Evolutionary conservation across 2,113 vertebrate genomes (phyloP).

Genomic region (Numenius arquata): DNA sequence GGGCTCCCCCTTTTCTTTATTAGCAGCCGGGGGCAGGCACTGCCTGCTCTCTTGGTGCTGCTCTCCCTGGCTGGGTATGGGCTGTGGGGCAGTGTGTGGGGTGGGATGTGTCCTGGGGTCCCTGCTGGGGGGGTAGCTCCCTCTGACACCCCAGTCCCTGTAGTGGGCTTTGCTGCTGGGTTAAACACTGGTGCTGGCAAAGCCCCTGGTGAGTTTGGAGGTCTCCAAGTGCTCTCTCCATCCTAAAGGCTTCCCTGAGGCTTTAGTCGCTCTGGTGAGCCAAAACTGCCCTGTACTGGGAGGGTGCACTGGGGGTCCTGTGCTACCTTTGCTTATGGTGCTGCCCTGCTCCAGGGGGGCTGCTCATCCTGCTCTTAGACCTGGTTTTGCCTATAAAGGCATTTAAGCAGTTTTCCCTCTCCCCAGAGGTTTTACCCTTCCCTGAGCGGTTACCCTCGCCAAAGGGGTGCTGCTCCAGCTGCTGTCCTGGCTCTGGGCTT

Average conservation of each 20-base stretch:
- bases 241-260: rapidly evolving
- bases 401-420: not conserved
- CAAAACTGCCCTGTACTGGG: rapidly evolving
- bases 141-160: rapidly evolving
- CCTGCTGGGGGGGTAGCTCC: not conserved
- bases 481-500: not conserved
- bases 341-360: not conserved
- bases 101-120: rapidly evolving
- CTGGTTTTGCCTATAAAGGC: not conserved
- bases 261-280: not conserved
- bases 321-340: no score
- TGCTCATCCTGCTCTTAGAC: not conserved
- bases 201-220: not conserved
- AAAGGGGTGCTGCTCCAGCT: no score
- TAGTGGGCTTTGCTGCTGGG: not conserved
- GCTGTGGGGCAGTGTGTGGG: not conserved
- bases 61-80: not conserved
- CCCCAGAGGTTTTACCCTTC: not conserved
- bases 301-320: no score
- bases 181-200: rapidly evolving
- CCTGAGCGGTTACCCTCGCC: rapidly evolving
- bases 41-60: rapidly evolving
- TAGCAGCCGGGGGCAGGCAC: rapidly evolving
- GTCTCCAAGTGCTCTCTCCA: no score
- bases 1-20: not conserved